phyloP scores from a whole-genome alignment of 1,140 invertebrate species.

The Heliconius eleuchia region DNA sequence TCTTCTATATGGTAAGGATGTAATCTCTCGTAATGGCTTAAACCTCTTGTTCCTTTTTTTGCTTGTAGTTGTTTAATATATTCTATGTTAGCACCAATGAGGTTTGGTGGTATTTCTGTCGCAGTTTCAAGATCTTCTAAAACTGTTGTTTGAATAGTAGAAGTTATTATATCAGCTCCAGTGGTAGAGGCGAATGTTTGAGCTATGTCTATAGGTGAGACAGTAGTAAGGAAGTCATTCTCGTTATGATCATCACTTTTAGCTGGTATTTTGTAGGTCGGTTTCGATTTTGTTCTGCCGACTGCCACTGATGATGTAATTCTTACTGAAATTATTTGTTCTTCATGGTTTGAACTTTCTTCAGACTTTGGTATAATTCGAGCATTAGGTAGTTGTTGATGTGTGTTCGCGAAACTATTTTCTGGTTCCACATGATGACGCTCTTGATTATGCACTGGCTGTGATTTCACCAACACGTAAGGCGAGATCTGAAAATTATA shows the following conservation, averaged over 20 bases:
- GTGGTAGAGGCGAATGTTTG: conserved; percentile 34
- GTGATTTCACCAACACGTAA: conserved; percentile 50
- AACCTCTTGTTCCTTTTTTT: conserved; percentile 60
- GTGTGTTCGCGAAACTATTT: conserved; percentile 31
- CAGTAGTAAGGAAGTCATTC: conserved; percentile 28
- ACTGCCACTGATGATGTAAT: conserved; percentile 79
- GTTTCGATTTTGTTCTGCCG: conserved; percentile 58
- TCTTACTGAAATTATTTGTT: conserved; percentile 78
- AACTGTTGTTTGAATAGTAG: conserved; percentile 40
- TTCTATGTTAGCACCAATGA: conserved; percentile 71
- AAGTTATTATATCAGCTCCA: conserved; percentile 30
- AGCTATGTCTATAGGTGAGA: conserved; percentile 30
- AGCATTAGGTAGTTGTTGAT: conserved; percentile 46
- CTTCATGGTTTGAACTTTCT: conserved; percentile 45
- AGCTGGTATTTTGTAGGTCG: conserved; percentile 32
- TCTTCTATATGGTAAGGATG: conserved; percentile 50
- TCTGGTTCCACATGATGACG: conserved; percentile 37
- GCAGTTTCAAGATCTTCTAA: conserved; percentile 42
- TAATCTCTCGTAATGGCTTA: conserved; percentile 50
- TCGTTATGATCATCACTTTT: conserved; percentile 6
- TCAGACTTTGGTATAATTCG: conserved; percentile 55
- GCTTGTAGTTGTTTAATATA: conserved; percentile 73
- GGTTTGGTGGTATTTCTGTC: conserved; percentile 52
- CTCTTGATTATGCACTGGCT: conserved; percentile 46
- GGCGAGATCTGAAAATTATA: conserved; percentile 66